phyloP scores from a whole-genome alignment of 2,888 invertebrate genomes.

The Cheilosia vernalis region DNA sequence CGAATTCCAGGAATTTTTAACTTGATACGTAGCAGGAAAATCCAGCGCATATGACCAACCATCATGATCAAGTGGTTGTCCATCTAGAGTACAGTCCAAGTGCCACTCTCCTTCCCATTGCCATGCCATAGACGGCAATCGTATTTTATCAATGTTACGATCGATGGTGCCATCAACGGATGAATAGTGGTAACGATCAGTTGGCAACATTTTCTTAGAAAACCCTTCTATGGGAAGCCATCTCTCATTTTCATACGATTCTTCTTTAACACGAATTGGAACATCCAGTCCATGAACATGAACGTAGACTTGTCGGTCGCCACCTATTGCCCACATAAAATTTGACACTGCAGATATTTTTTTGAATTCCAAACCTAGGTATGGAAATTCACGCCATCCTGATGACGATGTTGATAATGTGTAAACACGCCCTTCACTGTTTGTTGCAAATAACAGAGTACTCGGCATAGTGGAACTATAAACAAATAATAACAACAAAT shows the following conservation, averaged over 20 bases:
- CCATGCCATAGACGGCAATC: constrained; percentile 97
- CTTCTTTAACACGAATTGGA: constrained; percentile 94
- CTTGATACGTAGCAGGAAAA: constrained; percentile 92
- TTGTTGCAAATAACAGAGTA: constrained; percentile 91
- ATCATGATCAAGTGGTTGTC: constrained; percentile 94
- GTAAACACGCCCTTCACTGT: constrained; percentile 94
- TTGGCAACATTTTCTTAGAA: constrained; percentile 91
- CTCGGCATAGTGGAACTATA: constrained; percentile 85
- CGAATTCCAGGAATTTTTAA: constrained; percentile 94
- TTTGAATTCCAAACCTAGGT: constrained; percentile 94
- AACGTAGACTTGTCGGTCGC: constrained; percentile 95
- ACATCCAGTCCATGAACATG: constrained; percentile 95
- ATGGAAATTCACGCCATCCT: constrained; percentile 94
- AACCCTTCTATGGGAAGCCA: constrained; percentile 97
- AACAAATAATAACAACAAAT: no score
- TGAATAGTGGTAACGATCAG: constrained; percentile 94
- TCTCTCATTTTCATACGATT: constrained; percentile 96
- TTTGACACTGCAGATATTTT: constrained; percentile 93
- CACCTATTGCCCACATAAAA: constrained; percentile 96
- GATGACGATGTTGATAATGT: constrained; percentile 91
- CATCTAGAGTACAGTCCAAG: constrained; percentile 91
- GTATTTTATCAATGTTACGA: constrained; percentile 91
- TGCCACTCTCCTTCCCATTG: constrained; percentile 98
- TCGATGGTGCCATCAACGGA: constrained; percentile 92
- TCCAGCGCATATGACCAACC: constrained; percentile 97